Evolutionary conservation across 2,888 invertebrate genomes (phyloP).

Genomic region (Caenorhabditis panamensis): DNA sequence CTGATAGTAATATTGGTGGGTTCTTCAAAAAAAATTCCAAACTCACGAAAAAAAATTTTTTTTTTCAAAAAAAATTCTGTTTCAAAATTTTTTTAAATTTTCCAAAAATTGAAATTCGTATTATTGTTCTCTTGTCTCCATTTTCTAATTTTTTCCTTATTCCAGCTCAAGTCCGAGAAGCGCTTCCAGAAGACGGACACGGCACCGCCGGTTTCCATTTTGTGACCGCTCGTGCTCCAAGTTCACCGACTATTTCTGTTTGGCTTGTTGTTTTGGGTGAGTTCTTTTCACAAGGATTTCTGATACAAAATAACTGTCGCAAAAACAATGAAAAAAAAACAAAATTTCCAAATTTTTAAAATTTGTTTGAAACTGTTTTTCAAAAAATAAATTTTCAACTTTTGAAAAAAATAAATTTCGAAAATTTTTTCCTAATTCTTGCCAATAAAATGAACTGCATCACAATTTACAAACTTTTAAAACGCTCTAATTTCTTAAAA

Average conservation of each 20-base stretch:
- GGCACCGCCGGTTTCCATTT: slow-evolving; percentile 75
- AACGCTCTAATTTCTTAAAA: no score
- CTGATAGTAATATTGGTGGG: slow-evolving; percentile 77
- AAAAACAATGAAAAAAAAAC: no score
- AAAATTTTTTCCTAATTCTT: no score
- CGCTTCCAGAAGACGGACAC: slow-evolving; percentile 66
- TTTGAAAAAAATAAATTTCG: no score
- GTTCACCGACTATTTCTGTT: slow-evolving; percentile 56
- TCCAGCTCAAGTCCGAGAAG: slow-evolving; percentile 65
- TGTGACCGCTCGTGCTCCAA: slow-evolving; percentile 78
- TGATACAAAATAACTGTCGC: not conserved
- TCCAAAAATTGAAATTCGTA: not conserved
- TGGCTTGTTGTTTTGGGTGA: slow-evolving; percentile 57
- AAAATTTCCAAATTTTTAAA: no score
- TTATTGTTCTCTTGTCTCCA: not conserved
- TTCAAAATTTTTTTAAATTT: not conserved
- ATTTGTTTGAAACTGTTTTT: no score
- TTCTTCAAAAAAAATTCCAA: not conserved
- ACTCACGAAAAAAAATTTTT: slow-evolving; percentile 18
- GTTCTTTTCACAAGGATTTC: not conserved
- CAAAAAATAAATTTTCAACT: no score
- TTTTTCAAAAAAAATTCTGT: slow-evolving; percentile 5
- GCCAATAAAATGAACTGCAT: no score
- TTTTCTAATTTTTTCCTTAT: not conserved
- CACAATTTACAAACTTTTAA: not conserved